Base-by-base conservation (phyloP, 2,797 vertebrate genomes). In the Anomalospiza imberbis region DNA sequence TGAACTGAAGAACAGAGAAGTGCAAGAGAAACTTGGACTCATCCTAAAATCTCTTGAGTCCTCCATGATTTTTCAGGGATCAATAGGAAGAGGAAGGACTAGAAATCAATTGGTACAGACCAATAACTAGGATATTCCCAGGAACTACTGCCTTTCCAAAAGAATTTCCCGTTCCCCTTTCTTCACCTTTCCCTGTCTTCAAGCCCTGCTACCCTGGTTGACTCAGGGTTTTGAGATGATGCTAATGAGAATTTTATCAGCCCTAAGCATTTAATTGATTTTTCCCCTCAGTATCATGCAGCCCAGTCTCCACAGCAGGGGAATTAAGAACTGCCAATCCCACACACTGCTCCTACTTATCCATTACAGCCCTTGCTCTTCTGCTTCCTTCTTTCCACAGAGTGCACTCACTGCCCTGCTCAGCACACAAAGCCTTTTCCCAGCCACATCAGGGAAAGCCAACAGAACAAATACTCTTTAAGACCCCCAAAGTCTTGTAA, bases 381-480 rank as follows among this genome's bases (percentile, higher is more conserved):
- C 76, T 65, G 61, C 50, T 81, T 55, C 70, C 10, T 44, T 48
- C 82, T 72, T 88, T 81, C 50, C 79, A 67, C 55, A 32, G 57
- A 66, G 58, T 14, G n/a, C 72, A 75, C 77, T 96, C 83, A 76
- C 67, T 91, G 76, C 91, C 62, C 65, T 89, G 68, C 78, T 88
- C 65, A 92, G 54, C 19, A 50, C 48, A 79, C 45, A 87, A 67
- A 91, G 65, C 72, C 50, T 80, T 80, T 85, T 74, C 66, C 61
- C 32, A 45, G 38, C 84, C 76, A 36, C 68, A 34, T 50, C 65
- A 89, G 61, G 89, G 47, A 40, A 54, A 89, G n/a, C 45, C 85
- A 65, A 89, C 73, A 89, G 89, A 81, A 94, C 42, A 94, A 84
- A 74, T 51, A 44, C 38, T 54, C 24, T 38, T 80, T 67, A 80